A percentile compares a stretch with the other conserved stretches of the same genome.
phyloP scores from a whole-genome alignment of 2,797 vertebrate genomes.

The Enteromius unitaeniatus region DNA sequence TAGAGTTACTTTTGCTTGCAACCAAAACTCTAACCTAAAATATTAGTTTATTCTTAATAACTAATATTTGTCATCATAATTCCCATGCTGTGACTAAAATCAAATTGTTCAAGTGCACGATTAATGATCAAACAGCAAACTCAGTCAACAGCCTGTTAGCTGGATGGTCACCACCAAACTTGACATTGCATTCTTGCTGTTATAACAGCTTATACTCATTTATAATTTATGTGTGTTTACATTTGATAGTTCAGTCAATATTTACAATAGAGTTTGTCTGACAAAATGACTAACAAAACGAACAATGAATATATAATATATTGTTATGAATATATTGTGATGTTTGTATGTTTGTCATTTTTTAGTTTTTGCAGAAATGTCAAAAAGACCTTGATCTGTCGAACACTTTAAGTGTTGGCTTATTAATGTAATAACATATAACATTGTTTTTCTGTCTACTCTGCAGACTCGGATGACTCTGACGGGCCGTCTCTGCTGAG shows the following conservation, averaged over 20 bases:
- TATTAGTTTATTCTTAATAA: not conserved
- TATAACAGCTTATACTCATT: not conserved
- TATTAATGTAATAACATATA: not conserved
- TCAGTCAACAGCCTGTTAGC: not conserved
- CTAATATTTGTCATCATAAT: not conserved
- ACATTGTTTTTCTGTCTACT: not conserved
- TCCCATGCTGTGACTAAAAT: not conserved
- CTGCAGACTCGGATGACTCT: constrained; percentile 32
- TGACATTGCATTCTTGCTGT: not conserved
- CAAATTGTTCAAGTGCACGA: not conserved
- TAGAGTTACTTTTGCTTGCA: too few relatives aligned
- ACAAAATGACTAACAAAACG: not conserved
- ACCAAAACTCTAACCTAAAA: not conserved
- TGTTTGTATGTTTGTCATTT: not conserved
- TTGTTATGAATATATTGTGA: not conserved
- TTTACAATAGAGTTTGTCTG: not conserved
- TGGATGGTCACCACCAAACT: not conserved
- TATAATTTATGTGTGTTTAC: not conserved
- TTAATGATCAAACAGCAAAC: not conserved
- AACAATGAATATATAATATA: too few relatives aligned
- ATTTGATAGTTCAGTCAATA: not conserved
- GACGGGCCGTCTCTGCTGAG: constrained; percentile 87
- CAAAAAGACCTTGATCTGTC: not conserved
- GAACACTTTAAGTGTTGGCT: not conserved
- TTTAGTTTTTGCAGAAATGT: not conserved